A percentile compares a stretch with the other conserved stretches of the same genome.
Evolutionary conservation across 2,113 vertebrate genomes (phyloP).

Genomic region (Sebastes schlegelii): DNA sequence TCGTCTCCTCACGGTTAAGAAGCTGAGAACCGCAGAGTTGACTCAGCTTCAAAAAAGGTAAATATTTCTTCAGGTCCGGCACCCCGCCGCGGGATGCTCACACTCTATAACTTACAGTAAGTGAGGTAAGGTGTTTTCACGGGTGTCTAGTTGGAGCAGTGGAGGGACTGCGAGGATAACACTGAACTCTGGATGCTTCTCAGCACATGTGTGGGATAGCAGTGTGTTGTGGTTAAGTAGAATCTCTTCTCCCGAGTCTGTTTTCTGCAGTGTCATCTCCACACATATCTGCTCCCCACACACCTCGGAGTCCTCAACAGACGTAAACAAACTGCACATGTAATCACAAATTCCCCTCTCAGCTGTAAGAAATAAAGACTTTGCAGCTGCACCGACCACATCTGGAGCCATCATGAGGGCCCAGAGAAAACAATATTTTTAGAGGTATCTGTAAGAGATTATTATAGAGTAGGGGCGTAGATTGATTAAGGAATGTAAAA

Average conservation of each 20-base stretch:
- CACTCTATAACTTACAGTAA: constrained; percentile 32
- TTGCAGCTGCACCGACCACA: constrained; percentile 38
- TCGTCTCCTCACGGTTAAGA: not conserved
- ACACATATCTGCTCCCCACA: not conserved
- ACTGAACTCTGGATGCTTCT: not conserved
- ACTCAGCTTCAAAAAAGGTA: constrained; percentile 48
- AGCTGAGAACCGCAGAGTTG: constrained; percentile 18
- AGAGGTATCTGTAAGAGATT: constrained; percentile 4
- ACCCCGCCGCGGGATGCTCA: constrained; percentile 21
- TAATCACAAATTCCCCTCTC: constrained; percentile 7
- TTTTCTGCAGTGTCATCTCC: constrained; percentile 17
- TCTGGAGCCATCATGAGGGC: constrained; percentile 35
- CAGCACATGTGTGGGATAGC: not conserved
- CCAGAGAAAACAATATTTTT: not conserved
- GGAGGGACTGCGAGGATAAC: not conserved
- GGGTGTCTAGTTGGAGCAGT: not conserved
- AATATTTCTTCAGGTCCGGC: constrained; percentile 42
- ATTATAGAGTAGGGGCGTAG: not conserved
- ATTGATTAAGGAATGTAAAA: constrained; percentile 38
- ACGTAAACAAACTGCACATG: constrained; percentile 32
- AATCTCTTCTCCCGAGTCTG: not conserved
- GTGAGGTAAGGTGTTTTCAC: constrained; percentile 11
- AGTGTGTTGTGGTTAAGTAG: not conserved
- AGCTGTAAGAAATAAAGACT: constrained; percentile 19
- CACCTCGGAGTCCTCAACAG: constrained; percentile 9